These are phyloP conservation scores for Rousettus madagascariensis DNA, from an alignment of 2,797 vertebrate genomes.

Conservation along the genomic window DNA sequence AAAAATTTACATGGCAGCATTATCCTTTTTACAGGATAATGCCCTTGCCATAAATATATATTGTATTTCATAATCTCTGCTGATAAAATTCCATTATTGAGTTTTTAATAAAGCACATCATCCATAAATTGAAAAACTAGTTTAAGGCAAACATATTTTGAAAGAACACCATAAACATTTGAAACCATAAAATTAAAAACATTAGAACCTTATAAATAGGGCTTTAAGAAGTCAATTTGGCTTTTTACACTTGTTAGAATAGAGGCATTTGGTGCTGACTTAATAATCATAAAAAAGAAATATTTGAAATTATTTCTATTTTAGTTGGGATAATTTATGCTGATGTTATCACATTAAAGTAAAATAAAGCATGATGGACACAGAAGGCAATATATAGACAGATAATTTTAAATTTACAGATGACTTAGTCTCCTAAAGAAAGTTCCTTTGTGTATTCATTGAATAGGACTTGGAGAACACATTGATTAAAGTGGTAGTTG, in stretches of 20 bases:
- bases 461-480: neutral
- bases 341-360: constrained; percentile 40
- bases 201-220: constrained; percentile 47
- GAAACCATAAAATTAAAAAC: constrained; percentile 54
- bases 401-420: neutral
- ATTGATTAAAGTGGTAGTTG: neutral
- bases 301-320: constrained; percentile 48
- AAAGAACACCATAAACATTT: constrained; percentile 52
- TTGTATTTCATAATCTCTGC: constrained; percentile 52
- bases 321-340: constrained; percentile 44
- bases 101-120: constrained; percentile 72
- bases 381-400: neutral
- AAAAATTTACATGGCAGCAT: neutral
- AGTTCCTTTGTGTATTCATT: neutral
- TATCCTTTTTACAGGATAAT: constrained; percentile 43
- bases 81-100: constrained; percentile 68
- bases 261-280: neutral
- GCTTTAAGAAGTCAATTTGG: constrained; percentile 44
- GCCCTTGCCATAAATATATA: constrained; percentile 41
- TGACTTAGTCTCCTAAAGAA: neutral
- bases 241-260: neutral
- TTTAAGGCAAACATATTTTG: constrained; percentile 58
- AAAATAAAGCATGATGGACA: constrained; percentile 29
- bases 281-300: constrained; percentile 42
- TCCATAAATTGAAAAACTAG: constrained; percentile 60